Base-by-base conservation (phyloP, 64 coral and sea anemone species). In the Porites australiensis region DNA sequence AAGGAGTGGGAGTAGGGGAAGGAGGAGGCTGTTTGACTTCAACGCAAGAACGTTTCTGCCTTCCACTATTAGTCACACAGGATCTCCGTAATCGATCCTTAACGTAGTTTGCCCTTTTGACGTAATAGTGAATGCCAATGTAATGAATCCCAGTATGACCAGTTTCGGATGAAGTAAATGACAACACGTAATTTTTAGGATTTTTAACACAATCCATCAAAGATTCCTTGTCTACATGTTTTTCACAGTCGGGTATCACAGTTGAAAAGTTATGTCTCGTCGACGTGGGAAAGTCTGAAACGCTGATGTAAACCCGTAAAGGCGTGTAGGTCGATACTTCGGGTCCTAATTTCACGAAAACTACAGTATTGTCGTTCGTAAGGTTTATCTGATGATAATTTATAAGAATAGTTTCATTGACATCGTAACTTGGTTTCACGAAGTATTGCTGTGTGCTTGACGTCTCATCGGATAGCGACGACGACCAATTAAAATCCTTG, bases 31-130 rank as follows among this genome's bases (percentile, higher is more conserved):
- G 45, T 70, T 96, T 96, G 37, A 89, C 52, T 47, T 54, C 82
- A 76, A 90, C 55, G 87, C 95, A 96, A 50, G 91, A 90, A 13
- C 95, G 87, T 48, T 91, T 96, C 53, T 53, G 64, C 21, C 92
- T 72, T 71, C 75, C 70, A 22, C 58, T 83, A 15, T 47, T 62
- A 58, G 5, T 43, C 62, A 11, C 63, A 27, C 90, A 89, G 76
- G 82, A 65, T 14, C 43, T 67, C 10, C 59, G 44, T 27, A 44
- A 9, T n/a, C 61, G 61, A 6, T 67, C 48, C 27, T 46, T 50
- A 2, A 16, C 48, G 5, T 27, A 18, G 13, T 53, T 0, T 1
- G 66, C 22, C 19, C 1, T 27, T 8, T 74, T 73, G 6, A 72
- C 66, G 49, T 72, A 70, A 62, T 86, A 96, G 54, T 82, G 92